These are phyloP conservation scores for Strongylocentrotus purpuratus DNA, from an alignment of 35 echinoderm and acorn worm species.

Conservation along the genomic window DNA sequence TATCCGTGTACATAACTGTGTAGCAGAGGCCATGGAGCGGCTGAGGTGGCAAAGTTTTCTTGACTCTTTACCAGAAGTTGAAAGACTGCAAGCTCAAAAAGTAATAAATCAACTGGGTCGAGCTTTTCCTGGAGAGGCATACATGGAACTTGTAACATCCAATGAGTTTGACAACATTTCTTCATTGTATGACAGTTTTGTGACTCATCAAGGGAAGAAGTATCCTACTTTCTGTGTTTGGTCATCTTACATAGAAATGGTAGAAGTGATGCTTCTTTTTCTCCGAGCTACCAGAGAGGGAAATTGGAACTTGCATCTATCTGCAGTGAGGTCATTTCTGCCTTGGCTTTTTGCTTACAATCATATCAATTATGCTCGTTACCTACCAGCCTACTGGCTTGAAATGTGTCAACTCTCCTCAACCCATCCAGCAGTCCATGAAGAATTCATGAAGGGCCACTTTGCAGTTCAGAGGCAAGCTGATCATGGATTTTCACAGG, in stretches of 20 bases:
- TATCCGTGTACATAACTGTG: background rate
- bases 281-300: background rate
- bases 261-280: constrained; percentile 55
- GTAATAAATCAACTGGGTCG: background rate
- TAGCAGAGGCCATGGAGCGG: background rate
- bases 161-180: background rate
- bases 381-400: constrained; percentile 66
- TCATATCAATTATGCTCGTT: constrained; percentile 62
- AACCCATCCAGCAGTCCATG: constrained; percentile 57
- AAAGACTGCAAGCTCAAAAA: background rate
- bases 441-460: background rate
- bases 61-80: background rate
- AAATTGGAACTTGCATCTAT: constrained; percentile 30
- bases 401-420: constrained; percentile 60
- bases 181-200: background rate
- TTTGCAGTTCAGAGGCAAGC: constrained; percentile 64
- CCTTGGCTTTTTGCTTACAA: constrained; percentile 82
- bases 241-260: constrained; percentile 69
- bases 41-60: background rate
- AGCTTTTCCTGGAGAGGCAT: background rate
- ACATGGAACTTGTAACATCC: background rate
- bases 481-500: constrained; percentile 43
- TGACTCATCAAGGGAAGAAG: background rate
- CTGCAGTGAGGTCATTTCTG: constrained; percentile 15
- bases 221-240: constrained; percentile 55